These are phyloP conservation scores for Mus spretus DNA, from an alignment of 2,797 vertebrate genomes.

Conservation along the genomic window DNA sequence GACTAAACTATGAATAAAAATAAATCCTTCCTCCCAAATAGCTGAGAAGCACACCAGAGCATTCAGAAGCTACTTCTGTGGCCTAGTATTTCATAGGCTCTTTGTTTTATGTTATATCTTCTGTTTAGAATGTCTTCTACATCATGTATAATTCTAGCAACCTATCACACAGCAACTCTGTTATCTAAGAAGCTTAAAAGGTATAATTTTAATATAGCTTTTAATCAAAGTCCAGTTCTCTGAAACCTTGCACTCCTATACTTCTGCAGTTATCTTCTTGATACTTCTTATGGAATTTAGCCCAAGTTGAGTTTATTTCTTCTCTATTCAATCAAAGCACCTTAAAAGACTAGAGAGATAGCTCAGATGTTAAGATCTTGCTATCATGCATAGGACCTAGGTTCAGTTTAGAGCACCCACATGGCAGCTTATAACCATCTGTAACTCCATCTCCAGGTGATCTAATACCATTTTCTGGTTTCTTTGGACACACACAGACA, in stretches of 20 bases:
- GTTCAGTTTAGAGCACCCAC: neutral
- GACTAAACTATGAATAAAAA: neutral
- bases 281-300: neutral
- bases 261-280: neutral
- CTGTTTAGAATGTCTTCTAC: conserved; percentile 1
- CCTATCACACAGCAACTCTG: neutral
- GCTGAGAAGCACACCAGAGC: neutral
- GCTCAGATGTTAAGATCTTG: neutral
- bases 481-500: neutral
- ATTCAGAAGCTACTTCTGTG: conserved; percentile 6
- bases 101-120: conserved; percentile 27
- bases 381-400: neutral
- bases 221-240: conserved; percentile 8
- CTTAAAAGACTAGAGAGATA: neutral
- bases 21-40: neutral
- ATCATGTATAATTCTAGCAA: neutral
- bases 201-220: conserved; percentile 19
- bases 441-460: neutral
- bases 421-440: neutral
- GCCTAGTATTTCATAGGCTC: conserved; percentile 16
- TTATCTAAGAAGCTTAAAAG: conserved; percentile 22
- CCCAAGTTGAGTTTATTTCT: conserved; percentile 21
- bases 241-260: neutral
- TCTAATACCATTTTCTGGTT: neutral
- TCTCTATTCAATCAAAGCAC: neutral